Evolutionary conservation across 2,797 vertebrate species (phyloP).

Genomic region (Somateria mollissima): DNA sequence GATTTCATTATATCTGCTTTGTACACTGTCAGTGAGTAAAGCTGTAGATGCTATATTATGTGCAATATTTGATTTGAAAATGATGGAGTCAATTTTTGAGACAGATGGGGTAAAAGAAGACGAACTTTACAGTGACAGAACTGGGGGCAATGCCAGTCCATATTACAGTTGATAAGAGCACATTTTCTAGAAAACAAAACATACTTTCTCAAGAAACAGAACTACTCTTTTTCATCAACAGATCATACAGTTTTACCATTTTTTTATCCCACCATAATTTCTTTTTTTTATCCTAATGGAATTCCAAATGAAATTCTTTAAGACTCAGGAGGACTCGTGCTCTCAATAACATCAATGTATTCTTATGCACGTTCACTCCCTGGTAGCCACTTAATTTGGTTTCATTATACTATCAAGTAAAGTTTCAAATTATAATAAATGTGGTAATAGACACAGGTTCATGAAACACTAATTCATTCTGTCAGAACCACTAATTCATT

Average conservation of each 20-base stretch:
- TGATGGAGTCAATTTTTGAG: not conserved
- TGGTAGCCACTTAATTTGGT: conserved; percentile 23
- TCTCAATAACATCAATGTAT: conserved; percentile 7
- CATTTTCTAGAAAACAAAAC: not conserved
- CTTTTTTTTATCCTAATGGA: not conserved
- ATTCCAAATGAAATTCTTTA: conserved; percentile 38
- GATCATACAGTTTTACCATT: not conserved
- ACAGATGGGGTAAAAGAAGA: not conserved
- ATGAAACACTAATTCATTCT: conserved; percentile 10
- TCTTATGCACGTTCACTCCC: not conserved
- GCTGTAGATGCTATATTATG: not conserved
- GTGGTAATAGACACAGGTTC: conserved; percentile 11
- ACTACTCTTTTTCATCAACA: not conserved
- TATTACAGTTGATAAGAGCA: not conserved
- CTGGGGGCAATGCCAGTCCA: not conserved
- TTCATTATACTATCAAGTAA: conserved; percentile 30
- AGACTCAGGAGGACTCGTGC: not conserved
- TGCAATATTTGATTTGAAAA: not conserved
- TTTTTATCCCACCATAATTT: not conserved
- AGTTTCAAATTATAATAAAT: conserved; percentile 6
- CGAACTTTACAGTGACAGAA: not conserved
- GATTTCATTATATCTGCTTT: not conserved
- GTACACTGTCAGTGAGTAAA: not conserved
- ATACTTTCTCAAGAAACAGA: not conserved
- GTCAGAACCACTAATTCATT: not conserved